Evolutionary conservation across 2,113 vertebrate genomes (phyloP).

Genomic region (Syrrhaptes paradoxus): DNA sequence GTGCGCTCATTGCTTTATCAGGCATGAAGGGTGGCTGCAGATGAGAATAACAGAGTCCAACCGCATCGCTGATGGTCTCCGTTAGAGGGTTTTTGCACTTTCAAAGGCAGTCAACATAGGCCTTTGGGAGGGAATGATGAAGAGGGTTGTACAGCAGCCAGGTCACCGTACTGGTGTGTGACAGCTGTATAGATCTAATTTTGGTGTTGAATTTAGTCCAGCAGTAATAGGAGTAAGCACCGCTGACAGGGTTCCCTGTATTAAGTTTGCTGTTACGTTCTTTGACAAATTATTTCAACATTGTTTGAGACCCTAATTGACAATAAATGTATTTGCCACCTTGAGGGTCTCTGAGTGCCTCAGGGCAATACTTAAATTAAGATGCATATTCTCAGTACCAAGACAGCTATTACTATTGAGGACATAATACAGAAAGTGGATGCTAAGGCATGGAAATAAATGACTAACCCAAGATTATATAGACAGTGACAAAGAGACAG

Average conservation of each 20-base stretch:
- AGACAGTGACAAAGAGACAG: background rate
- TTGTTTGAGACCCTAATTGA: background rate
- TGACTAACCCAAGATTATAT: background rate
- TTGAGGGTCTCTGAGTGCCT: background rate
- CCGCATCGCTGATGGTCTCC: conserved; percentile 18
- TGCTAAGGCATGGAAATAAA: background rate
- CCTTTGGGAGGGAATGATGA: background rate
- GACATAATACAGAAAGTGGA: background rate
- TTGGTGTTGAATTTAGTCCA: conserved; percentile 12
- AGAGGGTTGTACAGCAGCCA: background rate
- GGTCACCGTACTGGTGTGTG: background rate
- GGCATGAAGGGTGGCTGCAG: background rate
- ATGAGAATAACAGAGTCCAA: background rate
- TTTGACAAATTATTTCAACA: background rate
- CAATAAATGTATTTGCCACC: background rate
- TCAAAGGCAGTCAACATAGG: background rate
- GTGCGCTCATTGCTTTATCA: background rate
- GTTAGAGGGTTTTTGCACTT: conserved; percentile 30
- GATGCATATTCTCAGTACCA: background rate
- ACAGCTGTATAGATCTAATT: conserved; percentile 24
- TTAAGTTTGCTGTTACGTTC: background rate
- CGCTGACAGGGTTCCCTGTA: background rate
- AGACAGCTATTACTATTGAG: background rate
- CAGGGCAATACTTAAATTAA: background rate
- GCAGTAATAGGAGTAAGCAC: background rate